These are phyloP conservation scores for Toxostoma redivivum DNA, from an alignment of 2,113 vertebrate species.

Conservation along the genomic window DNA sequence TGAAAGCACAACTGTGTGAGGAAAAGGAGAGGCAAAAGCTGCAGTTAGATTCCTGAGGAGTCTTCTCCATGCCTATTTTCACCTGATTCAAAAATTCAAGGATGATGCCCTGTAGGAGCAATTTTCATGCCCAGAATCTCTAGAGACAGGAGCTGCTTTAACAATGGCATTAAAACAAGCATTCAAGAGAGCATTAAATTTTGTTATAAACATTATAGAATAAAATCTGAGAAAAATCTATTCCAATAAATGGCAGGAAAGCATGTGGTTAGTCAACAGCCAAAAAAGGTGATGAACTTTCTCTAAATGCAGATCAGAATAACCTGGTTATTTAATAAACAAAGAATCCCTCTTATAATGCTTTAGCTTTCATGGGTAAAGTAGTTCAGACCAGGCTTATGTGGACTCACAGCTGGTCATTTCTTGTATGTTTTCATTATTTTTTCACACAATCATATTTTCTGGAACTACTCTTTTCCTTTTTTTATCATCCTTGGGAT, in stretches of 20 bases:
- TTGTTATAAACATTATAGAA: not conserved
- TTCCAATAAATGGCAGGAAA: not conserved
- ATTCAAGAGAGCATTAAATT: not conserved
- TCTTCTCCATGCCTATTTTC: not conserved
- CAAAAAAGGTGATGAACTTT: not conserved
- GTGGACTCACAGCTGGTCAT: not conserved
- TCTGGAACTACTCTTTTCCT: not conserved
- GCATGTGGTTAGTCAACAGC: not conserved
- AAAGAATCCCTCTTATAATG: not conserved
- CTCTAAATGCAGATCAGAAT: not conserved
- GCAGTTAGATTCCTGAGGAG: not conserved
- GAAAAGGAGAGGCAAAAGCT: not conserved
- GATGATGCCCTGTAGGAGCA: not conserved
- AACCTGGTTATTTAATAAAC: not conserved
- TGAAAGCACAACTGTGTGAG: not conserved
- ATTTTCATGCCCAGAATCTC: not conserved
- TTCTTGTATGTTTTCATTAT: not conserved
- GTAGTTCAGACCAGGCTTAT: not conserved
- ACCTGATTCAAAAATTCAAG: not conserved
- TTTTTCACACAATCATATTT: not conserved
- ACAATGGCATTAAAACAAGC: not conserved
- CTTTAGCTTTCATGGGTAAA: not conserved
- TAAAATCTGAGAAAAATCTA: not conserved
- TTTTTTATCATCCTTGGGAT: not conserved
- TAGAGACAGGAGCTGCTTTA: not conserved